A percentile compares a stretch with the other conserved stretches of the same genome.
phyloP scores from a whole-genome alignment of 1,140 invertebrate species.

The Steinernema khuongi region DNA sequence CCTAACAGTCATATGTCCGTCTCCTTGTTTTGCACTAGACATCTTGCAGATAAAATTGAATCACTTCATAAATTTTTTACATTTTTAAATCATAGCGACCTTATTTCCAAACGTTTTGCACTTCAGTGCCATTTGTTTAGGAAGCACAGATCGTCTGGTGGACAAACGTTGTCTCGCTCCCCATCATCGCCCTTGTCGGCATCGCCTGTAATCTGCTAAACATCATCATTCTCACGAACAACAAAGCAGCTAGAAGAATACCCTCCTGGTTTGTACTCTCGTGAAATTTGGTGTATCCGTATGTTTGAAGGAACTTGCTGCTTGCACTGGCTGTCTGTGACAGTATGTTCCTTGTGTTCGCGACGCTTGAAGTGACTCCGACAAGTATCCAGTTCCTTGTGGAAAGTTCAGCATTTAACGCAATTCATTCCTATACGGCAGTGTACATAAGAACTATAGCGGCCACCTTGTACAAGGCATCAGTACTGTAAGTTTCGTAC shows the following conservation, averaged over 20 bases:
- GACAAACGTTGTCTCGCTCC: constrained; percentile 51
- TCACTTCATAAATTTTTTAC: too few species aligned
- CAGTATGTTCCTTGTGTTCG: constrained; percentile 53
- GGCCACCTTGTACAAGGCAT: constrained; percentile 57
- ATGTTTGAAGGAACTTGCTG: constrained; percentile 51
- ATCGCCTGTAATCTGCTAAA: constrained; percentile 54
- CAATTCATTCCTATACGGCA: constrained; percentile 48
- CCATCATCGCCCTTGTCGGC: constrained; percentile 50
- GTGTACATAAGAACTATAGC: constrained; percentile 54
- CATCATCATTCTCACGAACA: constrained; percentile 47
- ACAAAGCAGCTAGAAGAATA: constrained; percentile 49
- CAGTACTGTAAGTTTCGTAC: constrained; percentile 55
- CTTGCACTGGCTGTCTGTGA: constrained; percentile 54
- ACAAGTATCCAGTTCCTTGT: constrained; percentile 36
- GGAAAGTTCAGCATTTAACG: constrained; percentile 42
- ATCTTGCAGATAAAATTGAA: too few species aligned
- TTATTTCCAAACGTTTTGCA: too few species aligned
- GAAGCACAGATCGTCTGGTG: constrained; percentile 52
- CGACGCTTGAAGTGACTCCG: constrained; percentile 52
- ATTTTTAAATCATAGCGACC: too few species aligned
- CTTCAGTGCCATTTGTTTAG: too few species aligned
- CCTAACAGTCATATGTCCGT: too few species aligned
- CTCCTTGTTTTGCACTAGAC: too few species aligned
- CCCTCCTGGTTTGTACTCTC: constrained; percentile 49
- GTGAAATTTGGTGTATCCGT: constrained; percentile 19